Percentiles rank a stretch among this genome's conserved stretches.
Conservation (phyloP, 2,113 vertebrate species). For the Penelope pileata region DNA sequence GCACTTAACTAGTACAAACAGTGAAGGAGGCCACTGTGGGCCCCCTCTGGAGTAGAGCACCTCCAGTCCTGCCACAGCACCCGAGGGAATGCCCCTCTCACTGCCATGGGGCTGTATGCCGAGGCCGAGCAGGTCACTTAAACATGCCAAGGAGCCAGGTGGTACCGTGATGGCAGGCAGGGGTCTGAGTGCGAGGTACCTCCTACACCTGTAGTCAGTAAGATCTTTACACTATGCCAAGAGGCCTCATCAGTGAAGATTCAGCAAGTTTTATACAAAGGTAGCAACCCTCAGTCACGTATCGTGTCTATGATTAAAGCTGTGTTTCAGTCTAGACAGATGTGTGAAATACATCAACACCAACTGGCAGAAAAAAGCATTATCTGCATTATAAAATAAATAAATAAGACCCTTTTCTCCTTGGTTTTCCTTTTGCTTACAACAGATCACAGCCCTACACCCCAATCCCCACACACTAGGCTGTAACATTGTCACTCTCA, state of each 20-base stretch:
- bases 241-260: neutral
- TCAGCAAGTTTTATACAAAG: neutral
- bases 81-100: rapidly evolving
- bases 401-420: neutral
- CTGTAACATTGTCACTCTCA: neutral
- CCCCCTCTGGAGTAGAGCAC: rapidly evolving
- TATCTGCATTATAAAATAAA: neutral
- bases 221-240: neutral
- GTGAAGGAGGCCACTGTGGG: neutral
- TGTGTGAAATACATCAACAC: neutral
- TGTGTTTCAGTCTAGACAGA: neutral
- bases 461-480: neutral
- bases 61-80: neutral
- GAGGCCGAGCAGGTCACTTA: rapidly evolving
- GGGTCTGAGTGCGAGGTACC: neutral
- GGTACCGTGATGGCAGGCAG: neutral
- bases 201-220: neutral
- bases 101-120: neutral
- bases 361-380: neutral
- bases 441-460: neutral
- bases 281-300: neutral
- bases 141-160: neutral
- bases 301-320: neutral
- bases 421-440: neutral
- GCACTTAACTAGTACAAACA: neutral